phyloP scores from a whole-genome alignment of 1,140 invertebrate species.

The Lethocerus indicus region DNA sequence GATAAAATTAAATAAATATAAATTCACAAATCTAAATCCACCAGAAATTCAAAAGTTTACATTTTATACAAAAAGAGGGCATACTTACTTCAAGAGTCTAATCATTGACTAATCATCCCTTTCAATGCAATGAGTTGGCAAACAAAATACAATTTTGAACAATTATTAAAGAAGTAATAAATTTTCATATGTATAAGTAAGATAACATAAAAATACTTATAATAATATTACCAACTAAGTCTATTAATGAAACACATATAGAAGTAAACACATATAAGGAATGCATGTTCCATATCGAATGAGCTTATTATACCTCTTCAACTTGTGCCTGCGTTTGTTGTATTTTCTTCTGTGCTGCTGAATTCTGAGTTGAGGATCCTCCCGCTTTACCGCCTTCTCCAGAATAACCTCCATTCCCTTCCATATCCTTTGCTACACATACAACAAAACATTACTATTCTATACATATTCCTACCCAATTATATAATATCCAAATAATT shows the following conservation, averaged over 20 bases:
- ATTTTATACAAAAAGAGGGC: too few species aligned
- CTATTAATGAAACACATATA: background rate
- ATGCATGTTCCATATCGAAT: background rate
- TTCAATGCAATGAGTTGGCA: background rate
- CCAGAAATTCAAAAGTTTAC: too few species aligned
- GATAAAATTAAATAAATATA: too few species aligned
- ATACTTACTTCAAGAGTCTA: too few species aligned
- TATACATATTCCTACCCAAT: background rate
- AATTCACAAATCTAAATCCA: too few species aligned
- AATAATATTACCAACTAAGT: background rate
- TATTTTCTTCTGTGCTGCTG: constrained; percentile 72
- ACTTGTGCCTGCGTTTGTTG: constrained; percentile 97
- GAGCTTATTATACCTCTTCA: constrained; percentile 49
- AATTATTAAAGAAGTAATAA: background rate
- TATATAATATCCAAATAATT: too few species aligned
- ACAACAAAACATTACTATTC: background rate
- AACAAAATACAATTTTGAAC: background rate
- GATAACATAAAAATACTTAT: background rate
- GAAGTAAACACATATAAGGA: background rate
- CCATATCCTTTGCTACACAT: background rate
- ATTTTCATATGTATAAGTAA: background rate
- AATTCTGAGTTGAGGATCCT: constrained; percentile 1
- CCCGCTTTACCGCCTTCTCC: background rate
- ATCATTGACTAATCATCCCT: too few species aligned
- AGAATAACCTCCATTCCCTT: too few species aligned